Percentiles rank a stretch among this genome's conserved stretches.
phyloP scores from a whole-genome alignment of 1,140 invertebrate species.

The Cyclina sinensis region DNA sequence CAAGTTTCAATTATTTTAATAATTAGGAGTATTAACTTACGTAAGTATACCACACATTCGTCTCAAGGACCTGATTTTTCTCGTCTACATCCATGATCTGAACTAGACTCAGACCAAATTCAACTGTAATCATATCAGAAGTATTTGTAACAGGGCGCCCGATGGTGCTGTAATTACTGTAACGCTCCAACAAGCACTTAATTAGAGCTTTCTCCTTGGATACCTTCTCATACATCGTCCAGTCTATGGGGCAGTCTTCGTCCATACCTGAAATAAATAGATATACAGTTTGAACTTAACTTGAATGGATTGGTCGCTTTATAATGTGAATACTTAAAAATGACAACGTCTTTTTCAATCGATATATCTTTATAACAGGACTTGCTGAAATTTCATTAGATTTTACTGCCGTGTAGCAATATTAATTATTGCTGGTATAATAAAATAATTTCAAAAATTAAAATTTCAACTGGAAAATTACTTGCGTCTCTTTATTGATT shows the following conservation, averaged over 20 bases:
- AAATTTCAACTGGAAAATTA: no score
- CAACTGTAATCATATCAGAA: constrained; percentile 82
- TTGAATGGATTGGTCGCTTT: no score
- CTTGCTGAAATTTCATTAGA: no score
- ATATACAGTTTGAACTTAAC: no score
- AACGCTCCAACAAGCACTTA: constrained; percentile 84
- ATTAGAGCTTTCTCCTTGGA: constrained; percentile 86
- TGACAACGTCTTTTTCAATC: background rate
- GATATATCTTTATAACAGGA: background rate
- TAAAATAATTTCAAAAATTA: no score
- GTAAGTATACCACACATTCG: constrained; percentile 85
- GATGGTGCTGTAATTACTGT: constrained; percentile 81
- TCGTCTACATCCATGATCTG: constrained; percentile 87
- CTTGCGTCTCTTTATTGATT: no score
- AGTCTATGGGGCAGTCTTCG: constrained; percentile 56
- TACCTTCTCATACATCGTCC: constrained; percentile 60
- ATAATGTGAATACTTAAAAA: no score
- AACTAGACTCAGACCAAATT: constrained; percentile 85
- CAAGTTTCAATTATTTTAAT: no score
- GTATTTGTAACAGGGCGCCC: constrained; percentile 85
- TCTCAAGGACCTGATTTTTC: constrained; percentile 86
- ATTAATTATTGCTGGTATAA: no score
- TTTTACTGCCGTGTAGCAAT: no score
- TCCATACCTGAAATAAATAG: constrained; percentile 46
- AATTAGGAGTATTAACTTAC: no score